Base-by-base conservation (phyloP, 2,888 invertebrate genomes). In the Drosophila mettleri region DNA sequence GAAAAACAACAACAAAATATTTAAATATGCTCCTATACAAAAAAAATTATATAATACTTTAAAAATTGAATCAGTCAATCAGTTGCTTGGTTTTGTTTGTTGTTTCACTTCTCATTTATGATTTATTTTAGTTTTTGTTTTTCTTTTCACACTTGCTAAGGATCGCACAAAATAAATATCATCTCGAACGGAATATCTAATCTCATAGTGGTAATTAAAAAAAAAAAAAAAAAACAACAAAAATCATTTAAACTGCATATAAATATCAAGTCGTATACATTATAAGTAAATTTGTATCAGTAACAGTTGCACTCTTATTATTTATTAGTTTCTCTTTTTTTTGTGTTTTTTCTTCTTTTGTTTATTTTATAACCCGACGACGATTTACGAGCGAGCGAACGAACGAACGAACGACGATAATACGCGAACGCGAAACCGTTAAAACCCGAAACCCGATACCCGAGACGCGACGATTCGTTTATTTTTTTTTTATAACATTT, bases 341-440 rank as follows among this genome's bases (percentile, higher is more conserved):
- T 41, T 51, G 36, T 33, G 10, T 14, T 33, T 14, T 14, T 3
- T 12, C 10, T 24, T 24, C 24, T 77, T 41, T 70, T 43, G 12
- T 29, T 34, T 46, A 18, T 59, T 43, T 58, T 41, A 53, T 76
- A 74, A 71, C 77, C 81, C 85, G 86, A 84, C 74, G 84, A 86
- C 70, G 48, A 46, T 29, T 29, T 60, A 65, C 65, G 72, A 34
- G 20, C 33, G 29, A 75, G 61, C 69, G 78, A 83, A 69, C 87
- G 86, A 87, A 82, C 83, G 89, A 89, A 88, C 90, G 90, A 90
- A 82, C 90, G 90, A 87, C 90, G 91, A 87, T 72, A 72, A 70
- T 70, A 89, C 90, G 90, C 90, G 90, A 84, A 85, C 90, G 85
- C 90, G 91, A 88, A 80, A 90, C 90, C 90, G 90, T 89, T 78